Percentiles rank a stretch among this genome's conserved stretches.
Conservation (phyloP, 2,888 invertebrate species). For the Tryphoninae sp. region DNA sequence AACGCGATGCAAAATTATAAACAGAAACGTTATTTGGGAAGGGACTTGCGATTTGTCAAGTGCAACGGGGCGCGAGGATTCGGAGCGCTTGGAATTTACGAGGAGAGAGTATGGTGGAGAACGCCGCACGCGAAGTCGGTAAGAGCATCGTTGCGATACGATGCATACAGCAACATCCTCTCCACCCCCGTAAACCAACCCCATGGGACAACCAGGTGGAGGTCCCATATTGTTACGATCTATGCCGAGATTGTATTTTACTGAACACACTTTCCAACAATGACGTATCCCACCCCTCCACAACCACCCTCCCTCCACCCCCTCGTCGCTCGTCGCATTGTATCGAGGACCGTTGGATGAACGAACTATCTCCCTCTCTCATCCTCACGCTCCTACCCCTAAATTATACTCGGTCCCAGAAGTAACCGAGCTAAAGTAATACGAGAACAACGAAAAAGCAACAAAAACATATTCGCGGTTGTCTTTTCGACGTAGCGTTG, state of each 20-base stretch:
- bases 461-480: neutral
- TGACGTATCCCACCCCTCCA: constrained; percentile 66
- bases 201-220: constrained; percentile 63
- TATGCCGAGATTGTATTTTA: constrained; percentile 71
- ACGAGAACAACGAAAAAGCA: constrained; percentile 58
- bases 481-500: neutral
- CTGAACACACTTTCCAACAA: constrained; percentile 73
- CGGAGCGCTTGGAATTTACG: constrained; percentile 32
- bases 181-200: constrained; percentile 29
- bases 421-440: constrained; percentile 71
- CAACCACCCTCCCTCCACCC: too few species aligned
- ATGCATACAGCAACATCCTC: constrained; percentile 4
- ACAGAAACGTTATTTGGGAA: neutral
- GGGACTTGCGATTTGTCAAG: constrained; percentile 7
- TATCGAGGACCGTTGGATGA: constrained; percentile 47
- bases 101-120: neutral
- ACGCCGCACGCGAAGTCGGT: constrained; percentile 21
- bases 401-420: constrained; percentile 67
- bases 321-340: constrained; percentile 69
- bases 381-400: constrained; percentile 4
- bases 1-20: neutral
- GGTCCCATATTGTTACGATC: constrained; percentile 72
- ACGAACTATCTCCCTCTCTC: constrained; percentile 8
- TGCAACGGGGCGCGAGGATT: constrained; percentile 7
- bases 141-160: constrained; percentile 21